Base-by-base conservation (phyloP, 2,888 invertebrate genomes). In the Plebejus anna region DNA sequence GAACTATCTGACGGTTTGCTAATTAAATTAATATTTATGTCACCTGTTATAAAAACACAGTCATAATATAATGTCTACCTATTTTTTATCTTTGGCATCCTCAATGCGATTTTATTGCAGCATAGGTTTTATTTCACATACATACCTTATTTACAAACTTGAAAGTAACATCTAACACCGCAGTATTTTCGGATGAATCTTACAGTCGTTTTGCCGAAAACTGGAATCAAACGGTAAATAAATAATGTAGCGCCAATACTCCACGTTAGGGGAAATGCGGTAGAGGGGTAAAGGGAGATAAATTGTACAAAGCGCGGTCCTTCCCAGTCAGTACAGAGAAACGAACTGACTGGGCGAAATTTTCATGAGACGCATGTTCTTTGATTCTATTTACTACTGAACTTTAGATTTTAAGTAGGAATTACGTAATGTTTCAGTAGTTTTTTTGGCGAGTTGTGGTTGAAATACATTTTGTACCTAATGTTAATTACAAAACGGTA, bases 181-280 rank as follows among this genome's bases (percentile, higher is more conserved):
- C 32, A 61, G 6, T 61, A 28, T 11, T 28, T 66, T 36, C 32
- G 66, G 32, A 22, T 66, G 32, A 66, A 66, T 36, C 66, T 32
- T 32, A 11, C 11, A 66, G 66, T 66, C 2, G 32, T 36, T 66
- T 36, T 6, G 32, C 66, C 36, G 66, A 66, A 66, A 36, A 66
- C 32, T 4, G 66, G 66, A 32, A 66, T 66, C 32, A 66, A 66
- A 66, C 66, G 36, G 66, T 66, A 66, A 66, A 66, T 66, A 66
- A 66, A 66, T 66, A 36, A 66, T 66, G 66, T 36, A 36, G 4
- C 66, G 32, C 66, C 32, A 32, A 66, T 66, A 66, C 66, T 36
- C 36, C 11, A 32, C 32, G 1, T 66, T 13, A 13, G 28, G 11
- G 28, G 0, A 22, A 2, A n/a, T 59, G 61, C 28, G 61, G 28